Evolutionary conservation across 2,797 vertebrate species (phyloP), one percentile per base, ranked within the genome.

Genomic region (Xyrichtys novacula): DNA sequence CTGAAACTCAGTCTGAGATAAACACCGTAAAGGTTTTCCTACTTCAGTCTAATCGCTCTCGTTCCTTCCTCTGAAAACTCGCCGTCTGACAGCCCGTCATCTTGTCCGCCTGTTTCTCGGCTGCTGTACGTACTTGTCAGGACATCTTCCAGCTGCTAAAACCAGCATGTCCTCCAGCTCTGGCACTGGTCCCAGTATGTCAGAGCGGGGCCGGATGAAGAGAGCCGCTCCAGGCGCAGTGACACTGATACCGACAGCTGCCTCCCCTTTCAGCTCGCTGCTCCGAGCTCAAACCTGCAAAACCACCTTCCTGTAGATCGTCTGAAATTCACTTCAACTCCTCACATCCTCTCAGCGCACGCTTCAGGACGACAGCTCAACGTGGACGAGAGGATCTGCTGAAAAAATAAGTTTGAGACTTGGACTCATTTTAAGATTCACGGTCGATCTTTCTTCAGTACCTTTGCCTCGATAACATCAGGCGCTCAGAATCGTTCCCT

Each of bases 151-250:
- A 74, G 73, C 69, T 76, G 76, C 67, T 69, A 23, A 71, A 54
- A 44, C 20, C 72, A 67, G 76, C 57, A 50, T 63, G 76, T 73
- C 72, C 80, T 76, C 68, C 73, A 64, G 75, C 55, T 16, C 71
- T 76, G 80, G 80, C 76, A 4, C 65, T 12, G 68, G 57, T 63
- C 80, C 76, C 69, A 74, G 80, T 79, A 5, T 79, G 80, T 73
- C 72, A 50, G 61, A 49, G 73, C 54, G 60, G 28, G 58, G 40
- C 59, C 25, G 44, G 48, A 61, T 65, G 60, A 64, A 50, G 59
- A 46, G 56, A 46, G 56, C 46, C 20, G 40, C 78, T 70, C 4
- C 56, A 26, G 74, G 78, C 65, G 9, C 9, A 26, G 20, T 53
- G 79, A 75, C 75, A 78, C 67, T 7, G 75, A 83, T 49, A 61